Evolutionary conservation across 2,113 vertebrate species (phyloP).

Genomic region (Meleagris gallopavo): DNA sequence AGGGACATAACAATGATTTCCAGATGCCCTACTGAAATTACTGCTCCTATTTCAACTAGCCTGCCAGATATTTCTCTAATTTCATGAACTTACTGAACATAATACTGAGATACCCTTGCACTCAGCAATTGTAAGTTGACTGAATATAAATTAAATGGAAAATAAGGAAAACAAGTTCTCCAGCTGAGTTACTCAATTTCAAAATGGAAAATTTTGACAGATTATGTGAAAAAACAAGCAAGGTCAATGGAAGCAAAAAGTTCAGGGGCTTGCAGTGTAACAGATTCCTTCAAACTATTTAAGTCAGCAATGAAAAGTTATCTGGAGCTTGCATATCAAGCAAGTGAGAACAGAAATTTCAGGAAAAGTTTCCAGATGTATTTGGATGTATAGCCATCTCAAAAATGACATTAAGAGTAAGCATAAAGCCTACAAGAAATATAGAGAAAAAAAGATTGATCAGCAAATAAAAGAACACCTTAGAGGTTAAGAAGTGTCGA

Average conservation of each 20-base stretch:
- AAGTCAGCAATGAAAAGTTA: constrained; percentile 63
- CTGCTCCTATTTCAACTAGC: neutral
- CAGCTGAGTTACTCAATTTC: neutral
- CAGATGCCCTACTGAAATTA: neutral
- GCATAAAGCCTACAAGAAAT: constrained; percentile 50
- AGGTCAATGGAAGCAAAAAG: constrained; percentile 34
- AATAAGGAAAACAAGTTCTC: constrained; percentile 5
- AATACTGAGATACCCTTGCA: neutral
- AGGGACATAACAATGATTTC: neutral
- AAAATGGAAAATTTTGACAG: constrained; percentile 28
- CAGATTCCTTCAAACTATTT: constrained; percentile 46
- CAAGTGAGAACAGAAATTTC: constrained; percentile 58
- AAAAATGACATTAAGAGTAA: constrained; percentile 58
- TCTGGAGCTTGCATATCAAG: constrained; percentile 61
- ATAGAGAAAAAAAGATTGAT: constrained; percentile 52
- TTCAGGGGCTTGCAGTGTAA: constrained; percentile 25
- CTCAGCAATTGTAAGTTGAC: neutral
- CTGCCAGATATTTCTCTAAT: neutral
- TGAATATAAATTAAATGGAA: neutral
- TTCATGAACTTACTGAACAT: neutral
- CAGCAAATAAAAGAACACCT: constrained; percentile 61
- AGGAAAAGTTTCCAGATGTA: constrained; percentile 54
- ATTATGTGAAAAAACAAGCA: constrained; percentile 23
- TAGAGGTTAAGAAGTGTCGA: constrained; percentile 39
- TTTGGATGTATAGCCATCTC: constrained; percentile 58